Base-by-base conservation (phyloP, 2,888 invertebrate genomes). In the Pasiphila rectangulata region DNA sequence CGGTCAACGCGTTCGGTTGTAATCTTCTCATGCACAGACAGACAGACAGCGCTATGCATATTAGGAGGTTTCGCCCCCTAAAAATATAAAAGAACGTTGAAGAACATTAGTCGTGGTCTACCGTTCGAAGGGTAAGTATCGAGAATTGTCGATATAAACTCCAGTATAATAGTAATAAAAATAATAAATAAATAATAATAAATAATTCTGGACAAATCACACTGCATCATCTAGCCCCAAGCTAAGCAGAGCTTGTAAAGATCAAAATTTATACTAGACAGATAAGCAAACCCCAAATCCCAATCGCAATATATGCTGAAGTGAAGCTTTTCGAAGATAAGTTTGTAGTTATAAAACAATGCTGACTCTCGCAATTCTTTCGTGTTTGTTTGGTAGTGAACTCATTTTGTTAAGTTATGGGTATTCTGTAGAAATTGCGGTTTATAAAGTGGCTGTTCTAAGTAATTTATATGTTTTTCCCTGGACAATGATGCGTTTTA, bases 401-500 rank as follows among this genome's bases (percentile, higher is more conserved):
- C 46, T 57, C 59, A 67, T 79, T 69, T 72, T 72, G 71, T 74
- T 72, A 72, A 81, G 75, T 75, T 69, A 65, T 56, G 60, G 61
- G 63, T 69, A 70, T 67, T 68, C 67, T 62, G 69, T 69, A 73
- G 74, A 73, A 72, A 75, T 75, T 67, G 64, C 59, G 57, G 64
- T 70, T 63, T 13, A 27, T 27, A 56, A 72, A 78, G 74, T 69
- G 63, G 70, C 69, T 71, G 65, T 75, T 76, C 65, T 56, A 67
- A 52, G 63, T 66, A 75, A 82, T 80, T 80, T 83, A 83, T 83
- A 75, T 81, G 81, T 81, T 82, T 78, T 81, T 72, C 71, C 56
- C 63, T 57, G 61, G 65, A 61, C 64, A 64, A 71, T 69, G 69
- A 72, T 70, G 71, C 68, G 68, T 75, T 79, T 76, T 74, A 75